Conservation (phyloP, 2,113 vertebrate species). For the Phycodurus eques region DNA sequence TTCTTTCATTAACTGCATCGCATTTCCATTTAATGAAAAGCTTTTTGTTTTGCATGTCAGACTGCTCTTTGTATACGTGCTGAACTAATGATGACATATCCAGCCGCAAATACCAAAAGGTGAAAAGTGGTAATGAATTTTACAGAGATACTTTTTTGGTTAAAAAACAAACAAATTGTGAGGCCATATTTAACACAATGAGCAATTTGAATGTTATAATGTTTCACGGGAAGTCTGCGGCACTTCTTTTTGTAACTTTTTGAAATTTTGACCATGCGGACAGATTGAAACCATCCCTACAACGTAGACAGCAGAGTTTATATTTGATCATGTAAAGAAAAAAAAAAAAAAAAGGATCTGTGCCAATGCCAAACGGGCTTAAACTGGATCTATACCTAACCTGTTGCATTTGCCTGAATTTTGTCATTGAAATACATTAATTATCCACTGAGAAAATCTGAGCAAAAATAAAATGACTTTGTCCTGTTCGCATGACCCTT, state of each 20-base stretch:
- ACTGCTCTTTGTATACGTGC: slow-evolving; percentile 1
- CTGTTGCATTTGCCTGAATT: neutral
- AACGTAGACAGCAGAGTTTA: too few species aligned
- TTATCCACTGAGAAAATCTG: neutral
- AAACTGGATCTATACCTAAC: too few species aligned
- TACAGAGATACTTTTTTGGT: neutral
- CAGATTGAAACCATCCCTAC: too few species aligned
- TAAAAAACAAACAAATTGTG: neutral
- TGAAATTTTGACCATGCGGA: too few species aligned
- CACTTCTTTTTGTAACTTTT: too few species aligned
- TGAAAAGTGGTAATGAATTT: neutral
- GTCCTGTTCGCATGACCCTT: neutral
- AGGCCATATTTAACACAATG: neutral
- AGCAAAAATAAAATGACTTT: neutral
- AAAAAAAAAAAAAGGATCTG: too few species aligned
- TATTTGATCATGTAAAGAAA: too few species aligned
- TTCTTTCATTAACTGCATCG: slow-evolving; percentile 1
- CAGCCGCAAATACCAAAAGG: slow-evolving; percentile 3
- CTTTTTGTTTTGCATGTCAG: slow-evolving; percentile 8
- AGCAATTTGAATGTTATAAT: neutral
- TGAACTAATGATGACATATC: slow-evolving; percentile 14
- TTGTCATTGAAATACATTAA: neutral
- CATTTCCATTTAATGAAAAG: slow-evolving; percentile 32
- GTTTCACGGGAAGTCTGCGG: neutral
- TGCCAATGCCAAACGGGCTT: too few species aligned